Evolutionary conservation across 2,888 invertebrate genomes (phyloP).

Genomic region (Caenorhabditis japonica): DNA sequence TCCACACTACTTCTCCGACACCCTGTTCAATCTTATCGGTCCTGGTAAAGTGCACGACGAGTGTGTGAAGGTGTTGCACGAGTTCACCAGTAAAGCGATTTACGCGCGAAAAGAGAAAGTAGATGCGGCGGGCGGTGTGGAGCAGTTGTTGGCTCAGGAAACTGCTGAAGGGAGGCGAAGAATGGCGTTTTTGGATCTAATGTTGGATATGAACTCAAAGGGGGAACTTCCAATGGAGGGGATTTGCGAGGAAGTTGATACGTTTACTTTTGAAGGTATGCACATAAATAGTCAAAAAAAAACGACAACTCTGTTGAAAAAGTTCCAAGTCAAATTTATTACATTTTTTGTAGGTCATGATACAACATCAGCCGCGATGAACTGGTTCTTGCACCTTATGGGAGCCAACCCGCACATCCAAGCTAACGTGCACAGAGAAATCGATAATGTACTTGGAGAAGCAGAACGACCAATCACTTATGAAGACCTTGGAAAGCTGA

Average conservation of each 20-base stretch:
- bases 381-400: conserved; percentile 88
- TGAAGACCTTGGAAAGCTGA: conserved; percentile 79
- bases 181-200: conserved; percentile 79
- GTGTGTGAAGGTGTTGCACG: conserved; percentile 78
- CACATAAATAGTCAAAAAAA: background rate
- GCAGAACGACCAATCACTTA: conserved; percentile 77
- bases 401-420: conserved; percentile 88
- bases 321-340: too few relatives aligned
- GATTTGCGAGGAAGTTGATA: conserved; percentile 76
- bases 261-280: conserved; percentile 75
- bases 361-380: conserved; percentile 88
- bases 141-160: conserved; percentile 61
- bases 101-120: conserved; percentile 63
- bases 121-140: conserved; percentile 69
- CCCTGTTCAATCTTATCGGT: conserved; percentile 78
- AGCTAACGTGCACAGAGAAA: conserved; percentile 79
- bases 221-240: conserved; percentile 74
- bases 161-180: conserved; percentile 65
- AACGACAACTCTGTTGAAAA: background rate
- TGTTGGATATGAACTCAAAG: conserved; percentile 77
- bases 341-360: conserved; percentile 89
- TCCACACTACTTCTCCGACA: conserved; percentile 79
- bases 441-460: conserved; percentile 74
- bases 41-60: conserved; percentile 78
- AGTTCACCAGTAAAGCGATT: conserved; percentile 78